These are phyloP conservation scores for Pseudomyrmex flavicornis DNA, from an alignment of 1,140 invertebrate species.

Conservation along the genomic window DNA sequence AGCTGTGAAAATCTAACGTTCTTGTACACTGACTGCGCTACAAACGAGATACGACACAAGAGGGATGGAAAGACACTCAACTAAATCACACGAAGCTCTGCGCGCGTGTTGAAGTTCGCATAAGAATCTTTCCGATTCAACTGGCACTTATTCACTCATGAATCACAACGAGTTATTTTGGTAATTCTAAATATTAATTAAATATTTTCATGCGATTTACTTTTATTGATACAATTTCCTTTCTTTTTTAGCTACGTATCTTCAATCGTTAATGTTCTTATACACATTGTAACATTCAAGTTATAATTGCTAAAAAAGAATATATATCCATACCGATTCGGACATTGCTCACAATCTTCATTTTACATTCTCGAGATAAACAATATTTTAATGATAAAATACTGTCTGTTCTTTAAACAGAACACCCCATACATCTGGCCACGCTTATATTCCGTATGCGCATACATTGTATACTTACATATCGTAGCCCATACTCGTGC, in stretches of 20 bases:
- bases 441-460: conserved; percentile 76
- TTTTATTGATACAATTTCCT: not conserved
- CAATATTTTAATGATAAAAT: not conserved
- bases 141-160: no score
- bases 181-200: not conserved
- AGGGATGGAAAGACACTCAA: not conserved
- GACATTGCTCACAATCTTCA: not conserved
- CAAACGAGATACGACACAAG: not conserved
- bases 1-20: conserved; percentile 62
- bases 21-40: conserved; percentile 24
- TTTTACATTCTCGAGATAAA: not conserved
- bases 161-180: not conserved
- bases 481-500: conserved; percentile 70
- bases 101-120: conserved; percentile 49
- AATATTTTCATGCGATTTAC: not conserved
- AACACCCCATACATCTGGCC: conserved; percentile 78
- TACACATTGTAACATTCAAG: not conserved
- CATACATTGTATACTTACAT: conserved; percentile 73
- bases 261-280: no score
- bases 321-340: not conserved
- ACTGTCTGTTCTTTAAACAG: conserved; percentile 41
- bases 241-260: not conserved
- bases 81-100: conserved; percentile 54
- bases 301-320: not conserved
- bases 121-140: conserved; percentile 29